phyloP scores from a whole-genome alignment of 2,797 vertebrate genomes.

The Typhlichthys subterraneus region DNA sequence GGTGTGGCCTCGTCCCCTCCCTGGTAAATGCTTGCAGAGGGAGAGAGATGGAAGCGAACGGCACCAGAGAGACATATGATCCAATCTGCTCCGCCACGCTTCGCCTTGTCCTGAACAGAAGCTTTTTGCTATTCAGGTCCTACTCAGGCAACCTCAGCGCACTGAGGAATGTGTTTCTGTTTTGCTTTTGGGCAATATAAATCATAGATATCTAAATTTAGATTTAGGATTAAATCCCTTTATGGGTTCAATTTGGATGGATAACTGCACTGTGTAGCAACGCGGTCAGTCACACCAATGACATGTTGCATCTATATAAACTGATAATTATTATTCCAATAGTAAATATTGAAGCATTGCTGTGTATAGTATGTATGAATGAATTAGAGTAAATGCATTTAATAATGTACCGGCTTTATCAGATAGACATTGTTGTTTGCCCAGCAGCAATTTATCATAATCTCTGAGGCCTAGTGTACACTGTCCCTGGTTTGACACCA shows the following conservation, averaged over 20 bases:
- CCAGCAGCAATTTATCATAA: constrained; percentile 58
- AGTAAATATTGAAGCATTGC: neutral
- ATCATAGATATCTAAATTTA: constrained; percentile 53
- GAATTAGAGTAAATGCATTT: constrained; percentile 48
- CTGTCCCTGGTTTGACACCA: constrained; percentile 68
- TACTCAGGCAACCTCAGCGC: constrained; percentile 48
- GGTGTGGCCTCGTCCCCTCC: constrained; percentile 36
- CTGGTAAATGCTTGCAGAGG: constrained; percentile 48
- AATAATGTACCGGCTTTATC: constrained; percentile 58
- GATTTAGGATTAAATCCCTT: constrained; percentile 26
- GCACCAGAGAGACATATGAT: constrained; percentile 38
- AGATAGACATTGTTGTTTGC: constrained; percentile 55
- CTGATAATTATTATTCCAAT: neutral
- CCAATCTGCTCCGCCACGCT: constrained; percentile 22
- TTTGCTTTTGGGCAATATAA: constrained; percentile 59
- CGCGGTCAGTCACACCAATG: constrained; percentile 5
- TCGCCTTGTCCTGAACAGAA: constrained; percentile 52
- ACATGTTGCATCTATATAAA: neutral
- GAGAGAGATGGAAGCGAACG: constrained; percentile 54
- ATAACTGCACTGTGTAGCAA: constrained; percentile 5
- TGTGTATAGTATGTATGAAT: constrained; percentile 25
- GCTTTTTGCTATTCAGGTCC: constrained; percentile 39
- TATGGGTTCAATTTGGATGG: constrained; percentile 8
- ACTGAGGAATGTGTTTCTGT: constrained; percentile 56
- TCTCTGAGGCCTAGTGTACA: constrained; percentile 59